Percentiles rank a stretch among this genome's conserved stretches.
Evolutionary conservation across 1,140 invertebrate genomes (phyloP).

Genomic region (Drosophila persimilis): DNA sequence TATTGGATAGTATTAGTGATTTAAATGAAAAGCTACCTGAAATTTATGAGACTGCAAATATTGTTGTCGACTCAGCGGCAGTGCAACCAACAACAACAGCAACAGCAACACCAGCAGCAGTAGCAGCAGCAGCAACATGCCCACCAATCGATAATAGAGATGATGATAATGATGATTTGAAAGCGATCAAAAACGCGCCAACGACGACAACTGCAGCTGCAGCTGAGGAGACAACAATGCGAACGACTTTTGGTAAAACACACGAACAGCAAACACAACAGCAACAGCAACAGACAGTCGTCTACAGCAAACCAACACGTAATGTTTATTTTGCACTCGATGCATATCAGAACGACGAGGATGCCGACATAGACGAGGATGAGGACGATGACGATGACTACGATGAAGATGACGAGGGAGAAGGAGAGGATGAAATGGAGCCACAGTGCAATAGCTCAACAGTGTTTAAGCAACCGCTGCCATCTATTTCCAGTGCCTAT

Average conservation of each 20-base stretch:
- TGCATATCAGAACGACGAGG: constrained; percentile 74
- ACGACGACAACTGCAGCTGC: constrained; percentile 33
- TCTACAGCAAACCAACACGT: constrained; percentile 52
- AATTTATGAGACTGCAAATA: constrained; percentile 83
- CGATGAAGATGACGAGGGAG: constrained; percentile 36
- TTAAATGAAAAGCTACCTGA: constrained; percentile 83
- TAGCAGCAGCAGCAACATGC: constrained; percentile 47
- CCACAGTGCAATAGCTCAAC: background rate
- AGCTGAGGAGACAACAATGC: constrained; percentile 74
- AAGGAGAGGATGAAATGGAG: background rate
- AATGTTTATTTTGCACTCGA: constrained; percentile 71
- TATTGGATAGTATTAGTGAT: constrained; percentile 83
- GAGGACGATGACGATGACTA: constrained; percentile 68
- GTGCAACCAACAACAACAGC: constrained; percentile 52
- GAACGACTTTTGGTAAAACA: constrained; percentile 80
- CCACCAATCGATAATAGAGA: constrained; percentile 68
- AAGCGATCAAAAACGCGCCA: constrained; percentile 28
- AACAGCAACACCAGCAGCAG: constrained; percentile 24
- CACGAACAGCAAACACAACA: constrained; percentile 40
- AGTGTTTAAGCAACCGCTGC: constrained; percentile 33
- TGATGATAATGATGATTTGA: constrained; percentile 52
- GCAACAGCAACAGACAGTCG: constrained; percentile 25
- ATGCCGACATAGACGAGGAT: constrained; percentile 71
- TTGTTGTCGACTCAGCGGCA: constrained; percentile 81
- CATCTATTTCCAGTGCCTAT: constrained; percentile 56